Base-by-base conservation (phyloP, 1,140 invertebrate species). In the Macrobrachium nipponense region DNA sequence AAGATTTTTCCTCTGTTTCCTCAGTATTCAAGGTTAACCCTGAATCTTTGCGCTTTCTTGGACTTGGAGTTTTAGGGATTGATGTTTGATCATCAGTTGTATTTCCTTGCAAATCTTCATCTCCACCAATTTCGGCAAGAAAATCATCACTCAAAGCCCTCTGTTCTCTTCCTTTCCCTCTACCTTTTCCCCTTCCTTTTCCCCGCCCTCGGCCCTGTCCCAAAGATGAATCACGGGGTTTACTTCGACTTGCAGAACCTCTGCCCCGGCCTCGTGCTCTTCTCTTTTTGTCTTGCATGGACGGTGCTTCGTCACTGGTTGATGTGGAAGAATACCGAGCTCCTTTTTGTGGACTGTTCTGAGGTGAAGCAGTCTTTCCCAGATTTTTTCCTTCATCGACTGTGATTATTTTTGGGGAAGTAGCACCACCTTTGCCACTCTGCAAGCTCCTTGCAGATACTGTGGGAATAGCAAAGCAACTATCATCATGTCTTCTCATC, bases 221-320 rank as follows among this genome's bases (percentile, higher is more conserved):
- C 8, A 70, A 66, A 15, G 64, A 72, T 0, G 68, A n/a, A 23
- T 70, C 36, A 66, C 15, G 51, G 12, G 11, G 66, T 68, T 58
- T 80, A 14, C 27, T 20, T 12, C 27, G 36, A 58, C n/a, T 59
- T 15, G n/a, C 61, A 18, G 17, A 62, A n/a, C 70, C 72, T 58
- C 82, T 59, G 15, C 82, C 82, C 23, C 72, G 18, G 59, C 70
- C 81, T n/a, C 77, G 77, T 36, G 51, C 77, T 51, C 73, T 66
- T 66, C 60, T 64, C 6, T 73, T 43, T 8, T 60, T 51, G 7
- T 51, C 51, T 51, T 51, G 51, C 51, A 51, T 0, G 51, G 51
- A 6, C 5, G 51, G 51, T 7, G 8, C 51, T 10, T 51, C 51
- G 12, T 70, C 68, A 36, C 23, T 70, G n/a, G 68, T 27, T 70